Conservation (phyloP, 2,113 vertebrate species). For the Syrrhaptes paradoxus region DNA sequence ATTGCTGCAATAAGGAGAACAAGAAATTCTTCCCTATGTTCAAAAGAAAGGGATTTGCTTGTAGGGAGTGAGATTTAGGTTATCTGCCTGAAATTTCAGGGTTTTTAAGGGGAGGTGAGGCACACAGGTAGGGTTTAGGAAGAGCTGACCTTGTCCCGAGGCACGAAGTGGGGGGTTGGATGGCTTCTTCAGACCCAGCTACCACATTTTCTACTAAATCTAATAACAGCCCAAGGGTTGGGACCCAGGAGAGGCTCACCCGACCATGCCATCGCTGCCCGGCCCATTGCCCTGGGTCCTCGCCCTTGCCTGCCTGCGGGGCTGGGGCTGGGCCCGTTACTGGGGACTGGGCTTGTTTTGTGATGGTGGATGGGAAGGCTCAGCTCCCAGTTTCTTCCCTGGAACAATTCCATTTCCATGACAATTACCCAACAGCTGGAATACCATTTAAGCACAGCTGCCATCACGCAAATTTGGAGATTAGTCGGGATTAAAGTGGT, state of each 20-base stretch:
- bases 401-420: not conserved
- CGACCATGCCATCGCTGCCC: not conserved
- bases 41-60: conserved; percentile 22
- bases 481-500: not conserved
- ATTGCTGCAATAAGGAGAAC: not conserved
- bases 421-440: conserved; percentile 13
- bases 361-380: not conserved
- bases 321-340: not conserved
- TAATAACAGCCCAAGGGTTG: not conserved
- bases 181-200: not conserved
- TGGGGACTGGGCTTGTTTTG: not conserved
- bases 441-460: not conserved
- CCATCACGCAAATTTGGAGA: not conserved
- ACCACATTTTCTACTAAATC: not conserved
- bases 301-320: rapidly evolving
- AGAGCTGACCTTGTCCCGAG: not conserved
- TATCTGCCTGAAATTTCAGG: not conserved
- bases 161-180: rapidly evolving
- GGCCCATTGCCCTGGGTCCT: not conserved
- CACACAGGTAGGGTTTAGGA: not conserved
- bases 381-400: not conserved
- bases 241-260: not conserved
- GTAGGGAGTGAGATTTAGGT: not conserved
- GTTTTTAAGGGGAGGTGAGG: not conserved
- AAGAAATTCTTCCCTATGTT: not conserved